These are phyloP conservation scores for Lytechinus pictus DNA, from an alignment of 35 echinoderm and acorn worm genomes.

Conservation along the genomic window DNA sequence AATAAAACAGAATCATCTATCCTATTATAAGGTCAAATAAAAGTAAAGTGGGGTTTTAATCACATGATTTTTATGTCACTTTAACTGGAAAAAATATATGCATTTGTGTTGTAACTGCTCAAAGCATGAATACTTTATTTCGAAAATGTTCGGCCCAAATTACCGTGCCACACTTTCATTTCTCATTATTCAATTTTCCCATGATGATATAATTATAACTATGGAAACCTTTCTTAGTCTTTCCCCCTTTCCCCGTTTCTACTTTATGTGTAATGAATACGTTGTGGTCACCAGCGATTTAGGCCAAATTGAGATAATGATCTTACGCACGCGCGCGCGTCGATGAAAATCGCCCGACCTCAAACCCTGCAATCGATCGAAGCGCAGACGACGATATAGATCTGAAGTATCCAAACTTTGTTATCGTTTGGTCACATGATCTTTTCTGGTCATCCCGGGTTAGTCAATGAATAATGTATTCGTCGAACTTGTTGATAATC, in stretches of 20 bases:
- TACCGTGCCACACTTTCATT: no score
- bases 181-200: no score
- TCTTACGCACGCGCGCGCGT: not conserved
- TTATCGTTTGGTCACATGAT: constrained; percentile 3
- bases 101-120: no score
- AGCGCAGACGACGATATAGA: constrained; percentile 16
- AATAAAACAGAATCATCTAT: no score
- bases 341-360: not conserved
- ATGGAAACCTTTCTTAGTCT: not conserved
- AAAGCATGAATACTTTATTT: no score
- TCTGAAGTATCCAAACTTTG: not conserved
- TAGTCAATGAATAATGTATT: not conserved
- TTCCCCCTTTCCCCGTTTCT: not conserved
- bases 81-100: no score
- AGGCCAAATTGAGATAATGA: not conserved
- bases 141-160: no score
- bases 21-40: no score
- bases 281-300: not conserved
- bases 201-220: not conserved
- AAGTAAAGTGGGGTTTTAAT: no score
- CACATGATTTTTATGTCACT: no score
- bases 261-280: not conserved
- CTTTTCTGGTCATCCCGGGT: not conserved
- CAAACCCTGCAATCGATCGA: not conserved
- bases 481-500: not conserved